Evolutionary conservation across 1,140 invertebrate species (phyloP), one percentile per base, ranked within the genome.

Genomic region (Scaptomyza graminum): DNA sequence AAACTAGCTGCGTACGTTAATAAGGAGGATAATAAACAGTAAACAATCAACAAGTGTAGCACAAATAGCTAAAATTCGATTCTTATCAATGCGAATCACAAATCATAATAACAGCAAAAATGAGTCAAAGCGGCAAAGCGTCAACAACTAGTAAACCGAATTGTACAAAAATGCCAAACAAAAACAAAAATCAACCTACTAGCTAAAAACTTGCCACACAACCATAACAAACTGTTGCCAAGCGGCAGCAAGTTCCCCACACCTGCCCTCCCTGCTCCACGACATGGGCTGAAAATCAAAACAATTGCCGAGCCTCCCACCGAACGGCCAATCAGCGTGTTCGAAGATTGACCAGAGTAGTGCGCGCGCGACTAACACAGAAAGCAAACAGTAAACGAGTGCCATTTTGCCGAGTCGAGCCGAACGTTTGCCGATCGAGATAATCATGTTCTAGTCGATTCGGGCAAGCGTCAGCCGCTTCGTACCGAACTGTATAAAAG

Each of bases 241-340:
- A 67, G 82, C 68, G 60, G 39, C 28, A 15, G n/a, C 11, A 25
- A 25, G 39, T 9, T 25, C 39, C 16, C n/a, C 65, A 0, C 5
- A 11, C 15, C 28, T 34, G 25, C 11, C 37, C 7, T 16, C 12
- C 39, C 41, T 9, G 49, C 25, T 11, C 31, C 0, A 12, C 37
- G 11, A n/a, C 4, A 13, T 13, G 9, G 7, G 46, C 44, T 76
- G 83, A 88, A 88, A 88, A 88, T 79, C 83, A 88, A 88, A 88
- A 88, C 83, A 88, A 88, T 72, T 66, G 84, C 51, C 83, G 84
- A 89, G 84, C 84, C 83, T 83, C 84, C 84, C 37, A 11, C 6
- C 51, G 22, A 37, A 11, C 52, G 18, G 56, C 83, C 83, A 88
- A 88, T 88, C 84, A 89, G 76, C 76, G 64, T 18, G 60, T 34